Evolutionary conservation across 2,888 invertebrate genomes (phyloP).

Genomic region (Nomada lathburiana): DNA sequence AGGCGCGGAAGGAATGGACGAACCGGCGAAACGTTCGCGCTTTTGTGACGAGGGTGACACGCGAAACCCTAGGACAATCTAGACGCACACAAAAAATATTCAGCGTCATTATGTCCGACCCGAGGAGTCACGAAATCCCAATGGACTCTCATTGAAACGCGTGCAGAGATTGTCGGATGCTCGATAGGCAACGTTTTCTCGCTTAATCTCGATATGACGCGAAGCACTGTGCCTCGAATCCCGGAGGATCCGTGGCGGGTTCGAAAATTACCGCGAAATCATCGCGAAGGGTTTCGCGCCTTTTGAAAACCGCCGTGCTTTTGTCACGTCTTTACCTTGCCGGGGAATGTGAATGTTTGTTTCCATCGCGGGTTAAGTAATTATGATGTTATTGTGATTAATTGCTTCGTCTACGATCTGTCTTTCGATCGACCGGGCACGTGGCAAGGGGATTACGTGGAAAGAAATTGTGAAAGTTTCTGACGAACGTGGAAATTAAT

Average conservation of each 20-base stretch:
- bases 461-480: slow-evolving; percentile 10
- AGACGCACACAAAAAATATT: slow-evolving; percentile 29
- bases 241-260: slow-evolving; percentile 40
- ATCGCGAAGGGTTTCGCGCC: not conserved
- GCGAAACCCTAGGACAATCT: slow-evolving; percentile 28
- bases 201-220: slow-evolving; percentile 61
- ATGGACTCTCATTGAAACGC: slow-evolving; percentile 56
- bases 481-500: not conserved
- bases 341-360: slow-evolving; percentile 7
- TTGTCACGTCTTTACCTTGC: slow-evolving; percentile 15
- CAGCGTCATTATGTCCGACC: slow-evolving; percentile 36
- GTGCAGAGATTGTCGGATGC: slow-evolving; percentile 47
- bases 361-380: slow-evolving; percentile 54
- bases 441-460: not conserved
- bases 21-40: slow-evolving; percentile 7
- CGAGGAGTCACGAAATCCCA: slow-evolving; percentile 41
- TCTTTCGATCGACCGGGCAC: not conserved
- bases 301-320: slow-evolving; percentile 34
- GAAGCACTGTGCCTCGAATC: slow-evolving; percentile 25
- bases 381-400: slow-evolving; percentile 54
- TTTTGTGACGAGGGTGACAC: slow-evolving; percentile 5
- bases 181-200: slow-evolving; percentile 53
- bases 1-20: slow-evolving; percentile 20
- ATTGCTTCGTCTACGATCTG: slow-evolving; percentile 40
- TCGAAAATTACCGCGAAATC: slow-evolving; percentile 55